These are phyloP conservation scores for Megatriorchis doriae DNA, from an alignment of 2,113 vertebrate species.

Conservation along the genomic window DNA sequence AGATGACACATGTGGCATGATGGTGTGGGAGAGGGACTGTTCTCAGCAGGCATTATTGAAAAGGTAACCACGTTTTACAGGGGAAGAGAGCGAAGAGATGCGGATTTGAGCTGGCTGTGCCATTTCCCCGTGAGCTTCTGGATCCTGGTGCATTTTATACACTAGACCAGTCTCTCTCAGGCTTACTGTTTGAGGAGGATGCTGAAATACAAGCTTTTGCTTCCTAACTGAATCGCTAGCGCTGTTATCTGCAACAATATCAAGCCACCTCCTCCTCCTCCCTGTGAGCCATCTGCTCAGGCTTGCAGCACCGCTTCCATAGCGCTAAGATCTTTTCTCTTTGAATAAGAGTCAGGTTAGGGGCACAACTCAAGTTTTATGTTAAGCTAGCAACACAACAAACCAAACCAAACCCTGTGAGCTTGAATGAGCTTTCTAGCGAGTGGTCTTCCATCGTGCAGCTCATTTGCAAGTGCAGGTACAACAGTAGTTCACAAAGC, in stretches of 20 bases:
- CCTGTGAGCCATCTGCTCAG: not conserved
- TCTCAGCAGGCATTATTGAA: not conserved
- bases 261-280: not conserved
- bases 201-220: not conserved
- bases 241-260: not conserved
- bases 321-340: not conserved
- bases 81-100: not conserved
- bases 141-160: not conserved
- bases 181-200: not conserved
- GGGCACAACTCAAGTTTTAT: not conserved
- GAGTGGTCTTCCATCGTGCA: not conserved
- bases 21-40: not conserved
- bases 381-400: not conserved
- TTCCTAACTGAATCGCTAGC: not conserved
- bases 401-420: not conserved
- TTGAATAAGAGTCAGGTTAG: not conserved
- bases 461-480: not conserved
- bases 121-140: not conserved
- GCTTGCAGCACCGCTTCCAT: not conserved
- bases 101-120: not conserved
- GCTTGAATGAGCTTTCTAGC: not conserved
- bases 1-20: not conserved
- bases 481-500: not conserved
- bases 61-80: not conserved
- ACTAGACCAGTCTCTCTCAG: accelerated